Base-by-base conservation (phyloP, 2,888 invertebrate species). In the Ormyrus thymus region DNA sequence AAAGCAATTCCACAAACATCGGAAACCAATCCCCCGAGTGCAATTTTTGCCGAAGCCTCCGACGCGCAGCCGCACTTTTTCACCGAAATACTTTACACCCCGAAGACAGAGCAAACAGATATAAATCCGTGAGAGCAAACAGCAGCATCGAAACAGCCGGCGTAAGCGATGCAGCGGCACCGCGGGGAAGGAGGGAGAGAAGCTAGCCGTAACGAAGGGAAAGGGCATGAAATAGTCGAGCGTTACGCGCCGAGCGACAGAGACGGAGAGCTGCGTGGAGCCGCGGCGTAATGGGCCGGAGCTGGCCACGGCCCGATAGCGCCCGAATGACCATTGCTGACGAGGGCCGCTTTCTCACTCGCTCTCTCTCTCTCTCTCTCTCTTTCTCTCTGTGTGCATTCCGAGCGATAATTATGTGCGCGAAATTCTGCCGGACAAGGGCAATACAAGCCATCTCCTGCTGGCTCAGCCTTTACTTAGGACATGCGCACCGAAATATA, bases 401-500 rank as follows among this genome's bases (percentile, higher is more conserved):
- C 78, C 83, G 77, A 77, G 70, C 78, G 83, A 85, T 86, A 86
- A 87, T 87, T 86, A 87, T 84, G 86, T 84, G 83, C 83, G 83
- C 82, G 83, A 82, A 80, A 51, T 77, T 73, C 64, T 51, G 58
- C 48, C 58, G 62, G 68, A 13, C 66, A 59, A 68, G 59, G 58
- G 53, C 53, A 15, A 76, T 13, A 7, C 46, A 50, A 68, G 51
- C 6, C 66, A 11, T 15, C 9, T n/a, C 4, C n/a, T 82, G 89
- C 89, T 87, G 86, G 86, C 87, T 90, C 89, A 90, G 89, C 87
- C 89, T 90, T 90, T 90, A 83, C 89, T 89, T 89, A 90, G 89
- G 89, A 88, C 86, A 61, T 29, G 5, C n/a, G 13, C 66, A 7
- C 58, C 29, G 43, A 4, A 8, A 13, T 53, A 46, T n/a, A 55